Conservation (phyloP, 2,888 invertebrate genomes). For the Uropetala carovei region DNA sequence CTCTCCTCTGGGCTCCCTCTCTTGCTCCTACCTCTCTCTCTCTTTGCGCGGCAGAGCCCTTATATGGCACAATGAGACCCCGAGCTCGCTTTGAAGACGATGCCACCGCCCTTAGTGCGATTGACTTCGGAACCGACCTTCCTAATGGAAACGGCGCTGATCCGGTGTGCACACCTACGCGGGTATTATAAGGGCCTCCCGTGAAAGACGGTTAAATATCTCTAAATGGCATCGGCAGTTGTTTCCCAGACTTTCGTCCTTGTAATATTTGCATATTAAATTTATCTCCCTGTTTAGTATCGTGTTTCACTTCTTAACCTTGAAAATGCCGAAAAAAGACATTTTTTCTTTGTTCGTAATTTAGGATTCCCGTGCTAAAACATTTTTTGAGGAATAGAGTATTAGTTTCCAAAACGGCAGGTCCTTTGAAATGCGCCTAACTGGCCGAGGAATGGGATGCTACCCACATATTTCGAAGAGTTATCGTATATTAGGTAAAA, state of each 20-base stretch:
- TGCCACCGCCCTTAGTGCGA: neutral
- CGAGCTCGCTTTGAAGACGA: neutral
- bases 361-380: slow-evolving; percentile 28
- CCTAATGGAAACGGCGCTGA: slow-evolving; percentile 22
- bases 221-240: neutral
- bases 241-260: slow-evolving; percentile 35
- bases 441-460: neutral
- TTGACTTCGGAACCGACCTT: neutral
- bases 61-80: slow-evolving; percentile 31
- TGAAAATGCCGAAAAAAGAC: neutral
- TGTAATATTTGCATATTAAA: slow-evolving; percentile 17
- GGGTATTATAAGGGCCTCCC: neutral
- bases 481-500: neutral
- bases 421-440: neutral
- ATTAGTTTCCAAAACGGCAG: neutral
- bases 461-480: neutral
- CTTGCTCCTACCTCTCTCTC: neutral
- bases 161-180: neutral
- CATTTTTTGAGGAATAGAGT: neutral
- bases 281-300: neutral
- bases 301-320: slow-evolving; percentile 35
- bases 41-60: neutral
- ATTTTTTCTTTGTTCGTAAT: neutral
- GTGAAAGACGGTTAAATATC: neutral
- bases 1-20: neutral